Conservation (phyloP, 2,113 vertebrate genomes). For the Cygnus buccinator region DNA sequence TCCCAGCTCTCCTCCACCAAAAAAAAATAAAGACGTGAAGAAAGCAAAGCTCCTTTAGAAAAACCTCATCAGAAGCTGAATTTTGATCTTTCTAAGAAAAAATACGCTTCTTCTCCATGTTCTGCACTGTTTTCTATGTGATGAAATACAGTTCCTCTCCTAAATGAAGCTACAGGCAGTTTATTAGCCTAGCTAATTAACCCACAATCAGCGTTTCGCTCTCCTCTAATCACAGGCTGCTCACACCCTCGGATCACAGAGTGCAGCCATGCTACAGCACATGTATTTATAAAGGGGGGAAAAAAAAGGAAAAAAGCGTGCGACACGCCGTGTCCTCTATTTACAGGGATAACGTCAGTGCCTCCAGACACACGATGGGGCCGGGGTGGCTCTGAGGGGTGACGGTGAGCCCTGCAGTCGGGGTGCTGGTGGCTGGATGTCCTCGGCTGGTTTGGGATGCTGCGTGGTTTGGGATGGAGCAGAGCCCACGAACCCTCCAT, state of each 20-base stretch:
- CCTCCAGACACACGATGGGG: neutral
- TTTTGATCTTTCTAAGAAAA: constrained; percentile 42
- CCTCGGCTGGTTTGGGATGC: neutral
- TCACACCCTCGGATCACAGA: constrained; percentile 36
- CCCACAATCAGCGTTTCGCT: constrained; percentile 67
- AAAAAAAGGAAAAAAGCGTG: accelerated
- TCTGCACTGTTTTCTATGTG: constrained; percentile 24
- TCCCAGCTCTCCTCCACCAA: too few species aligned
- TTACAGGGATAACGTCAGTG: constrained; percentile 20
- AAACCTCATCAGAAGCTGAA: neutral
- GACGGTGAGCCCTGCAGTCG: neutral
- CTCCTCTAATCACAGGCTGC: constrained; percentile 74
- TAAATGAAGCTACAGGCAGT: constrained; percentile 66
- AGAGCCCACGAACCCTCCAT: neutral
- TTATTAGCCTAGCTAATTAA: constrained; percentile 81
- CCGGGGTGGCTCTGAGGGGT: neutral
- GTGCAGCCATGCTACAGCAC: constrained; percentile 38
- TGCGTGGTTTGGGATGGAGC: neutral
- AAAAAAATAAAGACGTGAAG: too few species aligned
- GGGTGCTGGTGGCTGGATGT: neutral
- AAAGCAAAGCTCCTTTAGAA: too few species aligned
- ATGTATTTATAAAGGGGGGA: constrained; percentile 58
- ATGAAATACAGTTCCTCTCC: constrained; percentile 69
- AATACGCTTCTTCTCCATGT: neutral
- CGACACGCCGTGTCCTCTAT: constrained; percentile 8